Evolutionary conservation across 2,888 invertebrate species (phyloP), one percentile per base, ranked within the genome.

Genomic region (Brachyptera putata): DNA sequence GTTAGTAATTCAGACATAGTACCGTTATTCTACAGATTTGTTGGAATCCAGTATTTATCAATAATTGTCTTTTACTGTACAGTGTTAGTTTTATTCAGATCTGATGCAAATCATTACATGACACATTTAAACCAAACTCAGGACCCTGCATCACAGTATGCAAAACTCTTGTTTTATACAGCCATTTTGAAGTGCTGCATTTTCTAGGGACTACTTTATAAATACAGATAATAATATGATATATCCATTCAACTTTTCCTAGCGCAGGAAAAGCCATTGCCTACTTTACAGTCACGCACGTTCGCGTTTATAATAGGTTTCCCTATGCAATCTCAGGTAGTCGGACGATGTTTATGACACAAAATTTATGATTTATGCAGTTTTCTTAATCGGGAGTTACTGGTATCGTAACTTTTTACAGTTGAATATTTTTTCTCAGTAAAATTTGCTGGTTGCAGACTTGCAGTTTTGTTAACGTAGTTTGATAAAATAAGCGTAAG

Each of bases 241-340:
- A 53, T 63, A 49, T 57, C 53, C 34, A 60, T 18, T 43, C 16
- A 43, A 43, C 49, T 61, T 63, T 61, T 59, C 59, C 64, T 61
- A 26, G 37, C 41, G 48, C 57, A 49, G 61, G 61, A 46, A 58
- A 60, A 63, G 63, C 62, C 62, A 62, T 62, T 50, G 55, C 63
- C 60, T 63, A 63, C 41, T 60, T 60, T 36, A 60, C 60, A 63
- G 60, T 60, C 58, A 60, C 53, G 57, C 57, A 60, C 46, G 58
- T 55, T 63, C 55, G 58, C 58, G 49, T 63, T 60, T 53, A 60
- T 22, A 57, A 60, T 62, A 57, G 60, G 62, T 62, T 62, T 60
- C 57, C 62, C 62, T 62, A 63, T 60, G 63, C 60, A 63, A 63
- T 63, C 63, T 63, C 63, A 63, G 63, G 63, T 63, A 63, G 63